Base-by-base conservation (phyloP, 2,113 vertebrate species). In the Gallinago undulata region DNA sequence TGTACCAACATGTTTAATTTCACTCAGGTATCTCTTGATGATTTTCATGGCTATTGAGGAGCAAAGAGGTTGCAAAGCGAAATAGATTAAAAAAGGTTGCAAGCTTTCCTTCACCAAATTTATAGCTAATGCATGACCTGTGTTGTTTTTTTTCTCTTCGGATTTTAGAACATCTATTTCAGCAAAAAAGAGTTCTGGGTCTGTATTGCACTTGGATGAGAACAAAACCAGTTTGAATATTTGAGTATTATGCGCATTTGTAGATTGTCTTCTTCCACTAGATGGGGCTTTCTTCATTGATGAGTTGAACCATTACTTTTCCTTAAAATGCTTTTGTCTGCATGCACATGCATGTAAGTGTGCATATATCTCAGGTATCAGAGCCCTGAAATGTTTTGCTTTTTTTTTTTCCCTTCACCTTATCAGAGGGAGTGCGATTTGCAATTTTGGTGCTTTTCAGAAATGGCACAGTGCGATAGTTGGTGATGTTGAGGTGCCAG, bases 261-360 rank as follows among this genome's bases (percentile, higher is more conserved):
- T 27, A 84, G 39, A 84, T 94, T 70, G 73, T 74, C 70, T 48
- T 22, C 87, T 96, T 96, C 96, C 96, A 96, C 96, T 96, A 96
- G 96, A 88, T 96, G 96, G 96, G 96, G 96, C 96, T 95, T 97
- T 93, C 96, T 94, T 45, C 96, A 96, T 87, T 85, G 92, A 90
- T 41, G 90, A 94, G 4, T 93, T 70, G 31, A 96, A 22, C 90
- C 75, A 77, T 86, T 17, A 6, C 47, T 91, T 56, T 64, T 31
- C 50, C 59, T 86, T 80, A 35, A 63, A 25, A 66, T 41, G 19
- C 55, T 81, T 41, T 41, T 66, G 25, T 60, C 59, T 23, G 9
- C 13, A 1, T 35, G 39, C 45, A 68, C 23, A 6, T 69, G 17
- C n/a, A 23, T 22, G 21, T 7, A 21, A 79, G 31, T 3, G 37